Evolutionary conservation across 2,113 vertebrate genomes (phyloP).

Genomic region (Anoplopoma fimbria): DNA sequence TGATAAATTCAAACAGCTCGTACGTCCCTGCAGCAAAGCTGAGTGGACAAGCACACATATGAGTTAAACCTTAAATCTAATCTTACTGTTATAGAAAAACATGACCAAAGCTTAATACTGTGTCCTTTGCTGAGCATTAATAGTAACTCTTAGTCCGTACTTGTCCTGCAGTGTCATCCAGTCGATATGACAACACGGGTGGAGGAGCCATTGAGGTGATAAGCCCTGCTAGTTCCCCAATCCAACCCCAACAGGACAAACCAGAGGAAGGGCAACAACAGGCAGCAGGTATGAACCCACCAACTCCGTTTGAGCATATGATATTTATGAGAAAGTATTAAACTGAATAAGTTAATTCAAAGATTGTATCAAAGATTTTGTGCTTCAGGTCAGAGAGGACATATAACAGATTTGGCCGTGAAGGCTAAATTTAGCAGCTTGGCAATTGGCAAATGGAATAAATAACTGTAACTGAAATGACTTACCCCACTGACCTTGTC

Average conservation of each 20-base stretch:
- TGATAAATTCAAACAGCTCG: neutral
- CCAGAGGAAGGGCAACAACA: constrained; percentile 83
- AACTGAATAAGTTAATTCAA: neutral
- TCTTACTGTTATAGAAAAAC: neutral
- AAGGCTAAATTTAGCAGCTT: constrained; percentile 39
- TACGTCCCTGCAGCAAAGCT: neutral
- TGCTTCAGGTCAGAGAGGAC: constrained; percentile 2
- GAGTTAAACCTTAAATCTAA: neutral
- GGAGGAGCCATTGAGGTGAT: constrained; percentile 96
- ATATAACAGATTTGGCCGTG: neutral
- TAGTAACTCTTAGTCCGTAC: constrained; percentile 32
- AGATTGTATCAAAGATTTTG: neutral
- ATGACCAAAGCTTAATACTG: neutral
- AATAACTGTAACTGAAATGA: constrained; percentile 38
- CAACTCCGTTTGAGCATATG: neutral
- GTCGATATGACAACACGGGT: constrained; percentile 90
- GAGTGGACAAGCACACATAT: neutral
- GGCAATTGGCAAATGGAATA: constrained; percentile 26
- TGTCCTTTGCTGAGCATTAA: neutral
- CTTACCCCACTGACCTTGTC: constrained; percentile 56
- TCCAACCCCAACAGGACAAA: constrained; percentile 88
- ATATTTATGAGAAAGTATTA: neutral
- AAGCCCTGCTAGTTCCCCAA: constrained; percentile 94
- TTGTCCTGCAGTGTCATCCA: constrained; percentile 88
- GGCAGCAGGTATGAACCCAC: constrained; percentile 84